These are phyloP conservation scores for Shinisaurus crocodilurus DNA, from an alignment of 2,113 vertebrate genomes.

Conservation along the genomic window DNA sequence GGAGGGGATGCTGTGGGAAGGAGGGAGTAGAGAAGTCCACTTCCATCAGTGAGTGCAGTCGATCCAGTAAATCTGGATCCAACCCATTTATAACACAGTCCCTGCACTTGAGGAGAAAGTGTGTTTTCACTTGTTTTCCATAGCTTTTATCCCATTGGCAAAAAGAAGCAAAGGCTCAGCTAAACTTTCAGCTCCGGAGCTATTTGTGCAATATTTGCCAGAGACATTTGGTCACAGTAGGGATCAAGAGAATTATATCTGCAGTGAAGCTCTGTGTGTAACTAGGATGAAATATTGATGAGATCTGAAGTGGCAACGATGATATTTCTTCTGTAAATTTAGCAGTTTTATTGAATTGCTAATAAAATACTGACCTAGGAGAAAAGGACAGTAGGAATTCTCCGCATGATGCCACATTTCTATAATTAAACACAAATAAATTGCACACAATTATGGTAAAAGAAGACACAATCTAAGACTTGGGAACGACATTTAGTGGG, in stretches of 20 bases:
- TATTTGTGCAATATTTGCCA: slow-evolving; percentile 39
- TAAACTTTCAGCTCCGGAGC: slow-evolving; percentile 18
- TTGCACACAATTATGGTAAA: not conserved
- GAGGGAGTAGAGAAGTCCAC: no score
- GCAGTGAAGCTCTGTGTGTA: slow-evolving; percentile 29
- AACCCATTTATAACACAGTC: no score
- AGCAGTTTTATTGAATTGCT: slow-evolving; percentile 36
- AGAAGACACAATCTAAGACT: not conserved
- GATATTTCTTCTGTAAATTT: slow-evolving; percentile 39
- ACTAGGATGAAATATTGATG: slow-evolving; percentile 34
- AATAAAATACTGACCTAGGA: slow-evolving; percentile 30
- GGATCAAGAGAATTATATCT: slow-evolving; percentile 43
- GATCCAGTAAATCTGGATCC: no score
- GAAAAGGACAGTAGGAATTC: slow-evolving; percentile 8
- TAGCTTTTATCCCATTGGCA: not conserved
- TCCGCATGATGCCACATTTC: not conserved
- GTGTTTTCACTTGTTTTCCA: not conserved
- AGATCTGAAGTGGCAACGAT: slow-evolving; percentile 29
- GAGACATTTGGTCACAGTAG: slow-evolving; percentile 45
- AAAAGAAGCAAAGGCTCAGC: not conserved
- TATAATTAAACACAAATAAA: slow-evolving; percentile 3
- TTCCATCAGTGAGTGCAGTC: no score
- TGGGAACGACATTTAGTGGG: not conserved
- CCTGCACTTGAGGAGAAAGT: not conserved
- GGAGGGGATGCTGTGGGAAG: no score